These are phyloP conservation scores for Harpalus rufipes DNA, from an alignment of 2,888 invertebrate genomes.

Conservation along the genomic window DNA sequence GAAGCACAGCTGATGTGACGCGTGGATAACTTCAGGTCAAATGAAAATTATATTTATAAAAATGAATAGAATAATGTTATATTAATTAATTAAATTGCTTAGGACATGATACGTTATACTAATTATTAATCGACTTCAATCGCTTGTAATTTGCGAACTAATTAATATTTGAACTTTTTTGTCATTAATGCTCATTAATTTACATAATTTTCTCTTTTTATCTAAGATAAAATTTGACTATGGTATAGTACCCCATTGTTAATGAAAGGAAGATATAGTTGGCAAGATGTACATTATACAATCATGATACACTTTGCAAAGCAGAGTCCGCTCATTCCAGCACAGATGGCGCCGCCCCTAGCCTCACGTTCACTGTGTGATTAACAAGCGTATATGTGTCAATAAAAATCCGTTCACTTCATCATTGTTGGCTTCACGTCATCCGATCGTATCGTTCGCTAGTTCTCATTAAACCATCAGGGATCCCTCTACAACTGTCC, in stretches of 20 bases:
- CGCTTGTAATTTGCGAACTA: too few relatives aligned
- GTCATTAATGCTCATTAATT: too few relatives aligned
- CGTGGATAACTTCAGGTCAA: too few relatives aligned
- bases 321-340: conserved; percentile 53
- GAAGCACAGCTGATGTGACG: too few relatives aligned
- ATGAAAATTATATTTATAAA: too few relatives aligned
- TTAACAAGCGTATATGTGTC: conserved; percentile 66
- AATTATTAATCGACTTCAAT: too few relatives aligned
- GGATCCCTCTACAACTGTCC: conserved; percentile 32
- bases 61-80: too few relatives aligned
- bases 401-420: conserved; percentile 55
- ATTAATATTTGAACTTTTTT: too few relatives aligned
- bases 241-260: not conserved
- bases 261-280: not conserved
- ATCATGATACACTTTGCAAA: conserved; percentile 23
- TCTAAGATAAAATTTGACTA: too few relatives aligned
- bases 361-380: conserved; percentile 60
- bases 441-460: conserved; percentile 56
- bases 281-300: conserved; percentile 20
- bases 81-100: too few relatives aligned
- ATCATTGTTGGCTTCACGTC: conserved; percentile 62
- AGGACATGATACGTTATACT: too few relatives aligned
- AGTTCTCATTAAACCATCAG: conserved; percentile 49
- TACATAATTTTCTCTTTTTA: too few relatives aligned
- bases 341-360: conserved; percentile 56